These are phyloP conservation scores for Hololepta plana DNA, from an alignment of 2,888 invertebrate species.

Conservation along the genomic window DNA sequence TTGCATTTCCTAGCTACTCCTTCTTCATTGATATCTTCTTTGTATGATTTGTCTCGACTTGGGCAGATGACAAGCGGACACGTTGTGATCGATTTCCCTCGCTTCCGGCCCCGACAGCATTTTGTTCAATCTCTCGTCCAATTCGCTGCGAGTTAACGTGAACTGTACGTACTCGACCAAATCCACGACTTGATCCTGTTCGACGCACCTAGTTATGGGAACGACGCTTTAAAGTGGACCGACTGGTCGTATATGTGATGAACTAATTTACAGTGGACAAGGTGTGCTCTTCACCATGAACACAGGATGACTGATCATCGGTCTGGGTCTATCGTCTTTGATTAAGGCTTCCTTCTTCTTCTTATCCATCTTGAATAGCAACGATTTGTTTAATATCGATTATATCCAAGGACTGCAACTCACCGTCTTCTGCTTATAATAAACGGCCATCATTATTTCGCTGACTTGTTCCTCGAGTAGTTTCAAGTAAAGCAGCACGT, in stretches of 20 bases:
- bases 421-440: slow-evolving; percentile 20
- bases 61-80: slow-evolving; percentile 28
- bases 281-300: slow-evolving; percentile 28
- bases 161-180: slow-evolving; percentile 21
- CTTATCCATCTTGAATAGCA: slow-evolving; percentile 12
- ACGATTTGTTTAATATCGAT: neutral
- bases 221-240: no score
- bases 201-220: slow-evolving; percentile 26
- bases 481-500: slow-evolving; percentile 65
- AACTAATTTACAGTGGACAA: slow-evolving; percentile 32
- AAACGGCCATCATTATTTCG: slow-evolving; percentile 41
- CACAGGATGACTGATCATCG: slow-evolving; percentile 20
- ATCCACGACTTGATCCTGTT: slow-evolving; percentile 29
- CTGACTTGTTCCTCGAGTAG: slow-evolving; percentile 60
- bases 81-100: slow-evolving; percentile 25
- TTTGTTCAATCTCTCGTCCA: slow-evolving; percentile 15
- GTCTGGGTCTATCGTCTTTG: slow-evolving; percentile 19
- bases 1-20: no score
- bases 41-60: slow-evolving; percentile 27
- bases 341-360: slow-evolving; percentile 20
- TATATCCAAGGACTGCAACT: no score
- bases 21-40: slow-evolving; percentile 13
- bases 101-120: slow-evolving; percentile 18
- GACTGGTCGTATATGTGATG: no score
- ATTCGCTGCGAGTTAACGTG: slow-evolving; percentile 19